A percentile compares a stretch with the other conserved stretches of the same genome.
Evolutionary conservation across 2,888 invertebrate species (phyloP).

Genomic region (Cataglyphis rosenhaueri): DNA sequence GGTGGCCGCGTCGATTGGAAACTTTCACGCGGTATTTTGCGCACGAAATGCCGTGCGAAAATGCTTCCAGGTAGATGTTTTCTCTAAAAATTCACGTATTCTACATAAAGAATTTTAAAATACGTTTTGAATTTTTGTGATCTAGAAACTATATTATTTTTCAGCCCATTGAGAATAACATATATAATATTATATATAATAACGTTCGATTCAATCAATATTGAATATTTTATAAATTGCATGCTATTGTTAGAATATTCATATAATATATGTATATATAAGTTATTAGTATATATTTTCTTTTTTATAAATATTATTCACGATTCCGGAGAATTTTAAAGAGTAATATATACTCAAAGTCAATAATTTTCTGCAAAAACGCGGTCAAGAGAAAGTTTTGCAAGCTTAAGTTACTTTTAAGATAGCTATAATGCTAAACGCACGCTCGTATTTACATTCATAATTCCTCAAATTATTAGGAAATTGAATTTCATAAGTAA

Average conservation of each 20-base stretch:
- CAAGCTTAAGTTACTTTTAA: not conserved
- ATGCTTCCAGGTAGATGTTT: slow-evolving; percentile 4
- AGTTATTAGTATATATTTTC: not conserved
- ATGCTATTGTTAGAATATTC: no score
- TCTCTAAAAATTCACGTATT: slow-evolving; percentile 4
- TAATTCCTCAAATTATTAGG: not conserved
- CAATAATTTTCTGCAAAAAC: not conserved
- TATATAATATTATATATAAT: no score
- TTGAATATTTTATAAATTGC: not conserved
- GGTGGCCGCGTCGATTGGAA: slow-evolving; percentile 48
- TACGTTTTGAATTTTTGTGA: not conserved
- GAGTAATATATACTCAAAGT: not conserved
- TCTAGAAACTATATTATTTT: not conserved
- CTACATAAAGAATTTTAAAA: slow-evolving; percentile 14
- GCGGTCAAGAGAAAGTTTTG: not conserved
- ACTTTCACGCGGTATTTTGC: slow-evolving; percentile 23
- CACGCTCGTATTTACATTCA: not conserved
- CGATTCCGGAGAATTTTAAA: not conserved
- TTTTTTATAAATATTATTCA: not conserved
- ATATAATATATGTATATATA: no score
- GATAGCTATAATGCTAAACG: not conserved
- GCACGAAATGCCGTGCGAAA: not conserved
- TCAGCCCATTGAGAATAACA: no score
- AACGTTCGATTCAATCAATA: no score
- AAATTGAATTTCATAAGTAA: slow-evolving; percentile 6